A percentile compares a stretch with the other conserved stretches of the same genome.
These are phyloP conservation scores for Sebastes hubbsi DNA, from an alignment of 2,797 vertebrate species.

Conservation along the genomic window DNA sequence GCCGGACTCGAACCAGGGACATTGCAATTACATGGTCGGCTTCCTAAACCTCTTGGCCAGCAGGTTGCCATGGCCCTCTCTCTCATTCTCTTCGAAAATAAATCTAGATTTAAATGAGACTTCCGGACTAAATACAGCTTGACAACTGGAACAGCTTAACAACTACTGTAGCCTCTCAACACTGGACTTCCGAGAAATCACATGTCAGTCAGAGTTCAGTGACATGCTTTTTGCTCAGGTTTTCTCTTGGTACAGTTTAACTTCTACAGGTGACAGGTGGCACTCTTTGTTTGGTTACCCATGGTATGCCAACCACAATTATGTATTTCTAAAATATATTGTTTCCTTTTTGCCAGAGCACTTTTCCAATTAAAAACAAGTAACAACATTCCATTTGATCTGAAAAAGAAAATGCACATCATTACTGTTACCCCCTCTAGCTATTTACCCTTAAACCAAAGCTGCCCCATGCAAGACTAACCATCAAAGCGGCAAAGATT, in stretches of 20 bases:
- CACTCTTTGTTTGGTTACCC: not conserved
- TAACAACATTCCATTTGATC: conserved; percentile 8
- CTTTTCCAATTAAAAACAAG: not conserved
- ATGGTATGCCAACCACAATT: not conserved
- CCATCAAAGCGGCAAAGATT: conserved; percentile 56
- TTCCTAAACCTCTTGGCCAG: not conserved
- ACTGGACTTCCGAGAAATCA: conserved; percentile 2
- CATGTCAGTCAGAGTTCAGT: not conserved
- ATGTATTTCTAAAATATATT: not conserved
- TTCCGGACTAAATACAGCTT: conserved; percentile 32
- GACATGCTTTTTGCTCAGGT: not conserved
- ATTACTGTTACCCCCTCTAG: not conserved
- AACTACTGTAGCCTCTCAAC: conserved; percentile 14
- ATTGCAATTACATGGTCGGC: not conserved
- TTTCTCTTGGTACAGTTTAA: not conserved
- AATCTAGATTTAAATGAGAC: conserved; percentile 23
- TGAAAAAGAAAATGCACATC: not conserved
- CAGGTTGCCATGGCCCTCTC: not conserved
- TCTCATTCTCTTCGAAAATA: not conserved
- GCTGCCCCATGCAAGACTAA: not conserved
- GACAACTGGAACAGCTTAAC: conserved; percentile 31
- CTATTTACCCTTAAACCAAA: conserved; percentile 32
- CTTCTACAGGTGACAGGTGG: not conserved
- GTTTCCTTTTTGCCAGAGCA: not conserved
- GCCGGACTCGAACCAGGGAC: not conserved